phyloP scores from a whole-genome alignment of 2,888 invertebrate species.

The Flexamia atlantica region DNA sequence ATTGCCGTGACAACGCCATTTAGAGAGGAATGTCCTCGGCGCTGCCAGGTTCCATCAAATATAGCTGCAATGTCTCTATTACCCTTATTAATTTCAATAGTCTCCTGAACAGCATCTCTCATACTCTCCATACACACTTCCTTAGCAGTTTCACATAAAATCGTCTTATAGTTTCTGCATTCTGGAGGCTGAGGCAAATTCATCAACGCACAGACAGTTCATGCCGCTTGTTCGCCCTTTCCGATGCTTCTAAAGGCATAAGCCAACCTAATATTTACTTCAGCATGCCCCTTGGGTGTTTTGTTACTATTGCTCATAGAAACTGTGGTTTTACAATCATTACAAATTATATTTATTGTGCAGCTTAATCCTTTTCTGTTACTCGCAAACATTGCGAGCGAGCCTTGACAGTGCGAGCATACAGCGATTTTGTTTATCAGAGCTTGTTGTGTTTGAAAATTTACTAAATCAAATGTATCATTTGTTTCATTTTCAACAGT shows the following conservation, averaged over 20 bases:
- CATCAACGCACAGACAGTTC: constrained; percentile 50
- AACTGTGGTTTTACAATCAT: neutral
- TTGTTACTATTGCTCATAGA: neutral
- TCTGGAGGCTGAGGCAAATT: constrained; percentile 7
- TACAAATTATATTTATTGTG: constrained; percentile 27
- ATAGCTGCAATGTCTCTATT: constrained; percentile 26
- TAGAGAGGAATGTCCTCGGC: neutral
- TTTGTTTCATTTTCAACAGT: constrained; percentile 24
- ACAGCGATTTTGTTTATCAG: constrained; percentile 42
- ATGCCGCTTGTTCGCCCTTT: constrained; percentile 41
- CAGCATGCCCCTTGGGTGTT: neutral
- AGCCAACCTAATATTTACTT: constrained; percentile 44
- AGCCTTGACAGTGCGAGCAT: constrained; percentile 2
- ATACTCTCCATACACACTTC: constrained; percentile 43
- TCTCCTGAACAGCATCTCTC: constrained; percentile 26
- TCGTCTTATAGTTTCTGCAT: constrained; percentile 4
- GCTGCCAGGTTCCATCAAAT: constrained; percentile 22
- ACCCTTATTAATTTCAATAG: constrained; percentile 15
- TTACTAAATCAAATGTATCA: neutral
- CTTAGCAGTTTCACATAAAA: constrained; percentile 26
- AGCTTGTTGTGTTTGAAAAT: constrained; percentile 21
- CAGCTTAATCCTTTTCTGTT: constrained; percentile 17
- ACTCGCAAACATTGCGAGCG: neutral
- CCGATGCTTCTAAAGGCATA: constrained; percentile 48
- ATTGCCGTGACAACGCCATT: constrained; percentile 29